Conservation (phyloP, 2,888 invertebrate genomes). For the Cantharis lateralis region DNA sequence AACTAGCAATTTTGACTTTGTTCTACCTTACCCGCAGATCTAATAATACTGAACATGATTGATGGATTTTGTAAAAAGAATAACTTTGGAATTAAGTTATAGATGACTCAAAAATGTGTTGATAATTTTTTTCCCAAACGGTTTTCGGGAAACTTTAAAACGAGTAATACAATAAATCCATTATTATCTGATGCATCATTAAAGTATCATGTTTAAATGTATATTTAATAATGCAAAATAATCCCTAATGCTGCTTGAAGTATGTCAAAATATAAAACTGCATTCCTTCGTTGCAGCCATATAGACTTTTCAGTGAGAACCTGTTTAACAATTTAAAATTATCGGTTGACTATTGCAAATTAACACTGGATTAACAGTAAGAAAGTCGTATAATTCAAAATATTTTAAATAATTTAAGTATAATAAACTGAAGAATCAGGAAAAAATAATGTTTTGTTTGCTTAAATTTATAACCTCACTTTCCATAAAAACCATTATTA, state of each 20-base stretch:
- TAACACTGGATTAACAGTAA: constrained; percentile 42
- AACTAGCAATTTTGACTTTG: background rate
- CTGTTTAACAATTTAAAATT: constrained; percentile 51
- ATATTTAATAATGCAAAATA: constrained; percentile 23
- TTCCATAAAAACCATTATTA: background rate
- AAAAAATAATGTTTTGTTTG: background rate
- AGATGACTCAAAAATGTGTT: background rate
- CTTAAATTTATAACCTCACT: background rate
- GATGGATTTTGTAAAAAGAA: background rate
- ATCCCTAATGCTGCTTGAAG: constrained; percentile 41
- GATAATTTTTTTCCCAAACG: background rate
- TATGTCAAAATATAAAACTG: constrained; percentile 49
- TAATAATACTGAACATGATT: background rate
- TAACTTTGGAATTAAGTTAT: background rate
- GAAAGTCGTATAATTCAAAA: constrained; percentile 13
- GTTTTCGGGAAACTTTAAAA: background rate
- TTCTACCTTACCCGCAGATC: background rate
- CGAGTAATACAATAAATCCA: background rate
- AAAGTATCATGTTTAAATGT: background rate
- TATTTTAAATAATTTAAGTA: background rate
- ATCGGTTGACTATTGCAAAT: constrained; percentile 47
- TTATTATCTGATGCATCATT: background rate
- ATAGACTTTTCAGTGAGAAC: constrained; percentile 48
- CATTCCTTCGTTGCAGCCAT: constrained; percentile 47
- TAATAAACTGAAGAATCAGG: background rate